Percentiles rank a stretch among this genome's conserved stretches.
These are phyloP conservation scores for Pangasius macronema DNA, from an alignment of 2,797 vertebrate species.

Conservation along the genomic window DNA sequence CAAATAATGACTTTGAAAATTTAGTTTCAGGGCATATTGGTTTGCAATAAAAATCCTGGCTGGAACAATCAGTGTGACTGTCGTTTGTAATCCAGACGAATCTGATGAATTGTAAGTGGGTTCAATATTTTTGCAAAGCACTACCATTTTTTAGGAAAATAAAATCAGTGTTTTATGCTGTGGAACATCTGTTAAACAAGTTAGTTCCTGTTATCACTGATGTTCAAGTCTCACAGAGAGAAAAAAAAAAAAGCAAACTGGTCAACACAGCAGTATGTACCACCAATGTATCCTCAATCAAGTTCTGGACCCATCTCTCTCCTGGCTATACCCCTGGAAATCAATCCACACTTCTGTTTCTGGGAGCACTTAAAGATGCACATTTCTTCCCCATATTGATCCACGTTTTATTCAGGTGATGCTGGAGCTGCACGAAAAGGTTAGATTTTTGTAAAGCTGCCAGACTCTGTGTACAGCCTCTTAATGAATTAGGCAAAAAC, in stretches of 20 bases:
- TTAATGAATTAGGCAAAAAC: constrained; percentile 53
- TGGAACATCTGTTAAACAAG: background rate
- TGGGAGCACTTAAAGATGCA: background rate
- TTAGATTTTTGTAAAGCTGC: constrained; percentile 1
- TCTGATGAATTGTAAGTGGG: background rate
- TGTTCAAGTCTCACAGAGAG: background rate
- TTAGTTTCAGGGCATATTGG: too few species aligned
- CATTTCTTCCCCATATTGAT: background rate
- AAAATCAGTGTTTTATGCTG: background rate
- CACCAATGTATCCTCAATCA: background rate
- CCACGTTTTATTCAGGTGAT: constrained; percentile 25
- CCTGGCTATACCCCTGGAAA: background rate
- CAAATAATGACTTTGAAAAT: too few species aligned
- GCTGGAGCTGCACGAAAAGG: constrained; percentile 13
- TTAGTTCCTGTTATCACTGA: background rate
- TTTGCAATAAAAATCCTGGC: background rate
- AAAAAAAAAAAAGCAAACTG: background rate
- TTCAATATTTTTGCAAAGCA: too few species aligned
- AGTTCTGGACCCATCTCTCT: background rate
- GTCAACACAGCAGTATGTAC: background rate
- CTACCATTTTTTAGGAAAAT: too few species aligned
- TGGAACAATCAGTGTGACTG: background rate
- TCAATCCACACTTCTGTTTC: background rate
- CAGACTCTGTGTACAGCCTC: constrained; percentile 2
- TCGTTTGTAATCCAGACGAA: background rate